Conservation (phyloP, 2,888 invertebrate species). For the Parochlus steinenii region DNA sequence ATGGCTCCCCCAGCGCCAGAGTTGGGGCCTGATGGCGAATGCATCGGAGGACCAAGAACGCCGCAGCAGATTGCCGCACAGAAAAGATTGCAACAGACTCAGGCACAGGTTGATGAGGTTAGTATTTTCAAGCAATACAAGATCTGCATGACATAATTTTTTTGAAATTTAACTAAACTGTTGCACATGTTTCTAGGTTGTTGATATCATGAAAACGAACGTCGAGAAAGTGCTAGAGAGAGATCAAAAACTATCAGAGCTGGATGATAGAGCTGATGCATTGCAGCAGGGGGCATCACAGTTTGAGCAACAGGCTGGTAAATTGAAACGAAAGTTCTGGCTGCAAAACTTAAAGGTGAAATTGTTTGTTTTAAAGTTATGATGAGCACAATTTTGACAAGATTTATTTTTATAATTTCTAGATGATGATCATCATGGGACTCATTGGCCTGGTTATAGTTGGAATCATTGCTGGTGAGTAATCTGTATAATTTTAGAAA, state of each 20-base stretch:
- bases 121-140: conserved; percentile 7
- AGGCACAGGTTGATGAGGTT: conserved; percentile 71
- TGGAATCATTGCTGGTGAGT: conserved; percentile 80
- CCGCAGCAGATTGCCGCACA: conserved; percentile 73
- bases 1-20: conserved; percentile 42
- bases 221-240: conserved; percentile 92
- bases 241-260: conserved; percentile 86
- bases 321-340: conserved; percentile 94
- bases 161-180: conserved; percentile 2
- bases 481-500: too few species aligned
- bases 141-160: not conserved
- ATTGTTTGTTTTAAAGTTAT: not conserved
- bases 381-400: conserved; percentile 1
- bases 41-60: conserved; percentile 73
- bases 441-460: conserved; percentile 66
- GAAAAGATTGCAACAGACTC: conserved; percentile 67
- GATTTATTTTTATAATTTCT: conserved; percentile 21
- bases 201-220: conserved; percentile 89
- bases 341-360: conserved; percentile 84
- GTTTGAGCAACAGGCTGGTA: conserved; percentile 93
- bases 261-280: conserved; percentile 92
- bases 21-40: conserved; percentile 50
- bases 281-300: conserved; percentile 88
- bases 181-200: conserved; percentile 38
- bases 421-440: conserved; percentile 87